Evolutionary conservation across 2,113 vertebrate genomes (phyloP).

Genomic region (Erythrolamprus reginae): DNA sequence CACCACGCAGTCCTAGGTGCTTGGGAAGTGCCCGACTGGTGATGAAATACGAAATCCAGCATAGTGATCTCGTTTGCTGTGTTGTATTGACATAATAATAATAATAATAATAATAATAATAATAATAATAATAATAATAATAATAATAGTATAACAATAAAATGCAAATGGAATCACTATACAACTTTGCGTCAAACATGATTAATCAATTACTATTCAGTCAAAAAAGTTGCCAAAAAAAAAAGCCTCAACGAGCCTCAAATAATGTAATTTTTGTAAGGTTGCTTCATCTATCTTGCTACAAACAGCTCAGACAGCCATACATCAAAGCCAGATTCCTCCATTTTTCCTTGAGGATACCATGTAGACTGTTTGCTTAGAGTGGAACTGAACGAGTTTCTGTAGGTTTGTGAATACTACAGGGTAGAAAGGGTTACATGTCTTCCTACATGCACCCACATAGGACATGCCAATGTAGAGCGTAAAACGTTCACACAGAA

Average conservation of each 20-base stretch:
- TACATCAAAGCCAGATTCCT: neutral
- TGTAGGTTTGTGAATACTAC: neutral
- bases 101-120: too few species aligned
- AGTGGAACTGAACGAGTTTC: neutral
- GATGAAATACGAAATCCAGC: too few species aligned
- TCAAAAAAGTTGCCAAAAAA: neutral
- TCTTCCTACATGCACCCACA: neutral
- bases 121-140: too few species aligned
- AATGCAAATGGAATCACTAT: neutral
- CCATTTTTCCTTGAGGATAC: neutral
- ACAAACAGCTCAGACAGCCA: conserved; percentile 3
- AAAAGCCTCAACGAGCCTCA: neutral
- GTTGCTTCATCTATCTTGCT: conserved; percentile 24
- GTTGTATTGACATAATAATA: too few species aligned
- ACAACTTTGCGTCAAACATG: neutral
- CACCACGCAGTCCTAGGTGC: too few species aligned
- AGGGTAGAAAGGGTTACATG: conserved; percentile 62
- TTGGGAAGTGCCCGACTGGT: too few species aligned
- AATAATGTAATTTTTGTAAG: conserved; percentile 19
- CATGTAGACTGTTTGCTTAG: neutral
- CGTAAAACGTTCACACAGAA: conserved; percentile 16
- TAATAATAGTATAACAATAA: neutral
- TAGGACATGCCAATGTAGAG: neutral
- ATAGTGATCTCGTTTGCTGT: too few species aligned
- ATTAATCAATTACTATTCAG: neutral